Conservation (phyloP, 2,797 vertebrate species). For the Paratrypauchen microcephalus region DNA sequence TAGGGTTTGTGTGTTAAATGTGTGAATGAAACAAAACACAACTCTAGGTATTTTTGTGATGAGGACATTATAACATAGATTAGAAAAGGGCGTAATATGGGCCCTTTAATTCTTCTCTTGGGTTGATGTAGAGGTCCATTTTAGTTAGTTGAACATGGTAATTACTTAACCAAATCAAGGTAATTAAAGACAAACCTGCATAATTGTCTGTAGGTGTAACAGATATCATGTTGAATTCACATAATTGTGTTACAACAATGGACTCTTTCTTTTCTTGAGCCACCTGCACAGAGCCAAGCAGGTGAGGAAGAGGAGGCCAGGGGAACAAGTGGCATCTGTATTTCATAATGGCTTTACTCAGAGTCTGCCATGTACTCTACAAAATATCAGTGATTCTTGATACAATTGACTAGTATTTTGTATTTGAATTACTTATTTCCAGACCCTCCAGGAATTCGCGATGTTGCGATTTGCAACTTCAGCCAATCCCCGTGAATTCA, state of each 20-base stretch:
- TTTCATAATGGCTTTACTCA: conserved; percentile 13
- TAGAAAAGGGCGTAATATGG: too few relatives aligned
- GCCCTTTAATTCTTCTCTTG: too few relatives aligned
- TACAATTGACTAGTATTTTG: not conserved
- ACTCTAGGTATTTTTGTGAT: too few relatives aligned
- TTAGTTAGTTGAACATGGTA: not conserved
- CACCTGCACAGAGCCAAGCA: conserved; percentile 32
- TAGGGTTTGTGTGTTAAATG: too few relatives aligned
- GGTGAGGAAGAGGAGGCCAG: conserved; percentile 36
- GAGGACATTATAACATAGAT: too few relatives aligned
- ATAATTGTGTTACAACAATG: not conserved
- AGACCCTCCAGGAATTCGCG: too few relatives aligned
- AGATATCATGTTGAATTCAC: conserved; percentile 1
- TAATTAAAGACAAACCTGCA: not conserved
- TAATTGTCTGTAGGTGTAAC: not conserved
- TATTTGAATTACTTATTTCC: too few relatives aligned
- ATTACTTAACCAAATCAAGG: not conserved
- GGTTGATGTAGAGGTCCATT: not conserved
- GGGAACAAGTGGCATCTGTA: conserved; percentile 51
- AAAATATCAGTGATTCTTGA: not conserved
- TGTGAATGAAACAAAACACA: too few relatives aligned
- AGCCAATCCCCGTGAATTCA: too few relatives aligned
- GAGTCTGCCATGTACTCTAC: too few relatives aligned
- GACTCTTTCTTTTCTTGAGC: conserved; percentile 20
- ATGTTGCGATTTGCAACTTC: too few relatives aligned